Conservation (phyloP, 2,797 vertebrate genomes). For the Dryobates pubescens region DNA sequence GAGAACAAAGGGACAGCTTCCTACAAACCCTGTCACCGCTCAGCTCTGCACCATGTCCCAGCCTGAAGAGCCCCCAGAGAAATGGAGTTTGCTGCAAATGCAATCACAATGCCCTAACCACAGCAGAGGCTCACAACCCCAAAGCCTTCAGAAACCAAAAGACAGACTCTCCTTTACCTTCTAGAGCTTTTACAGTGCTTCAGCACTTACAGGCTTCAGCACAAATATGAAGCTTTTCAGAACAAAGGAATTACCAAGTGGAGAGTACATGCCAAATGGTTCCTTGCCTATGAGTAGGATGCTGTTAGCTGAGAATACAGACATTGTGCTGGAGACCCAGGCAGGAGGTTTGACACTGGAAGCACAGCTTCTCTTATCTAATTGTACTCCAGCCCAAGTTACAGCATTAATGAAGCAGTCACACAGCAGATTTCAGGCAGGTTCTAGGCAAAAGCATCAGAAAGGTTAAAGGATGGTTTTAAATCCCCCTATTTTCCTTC, state of each 20-base stretch:
- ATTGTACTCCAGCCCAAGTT: background rate
- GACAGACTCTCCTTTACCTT: background rate
- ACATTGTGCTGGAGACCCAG: background rate
- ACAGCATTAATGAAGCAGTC: background rate
- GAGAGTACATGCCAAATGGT: background rate
- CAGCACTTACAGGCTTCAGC: background rate
- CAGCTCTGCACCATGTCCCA: background rate
- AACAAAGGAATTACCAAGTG: background rate
- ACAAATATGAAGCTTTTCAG: background rate
- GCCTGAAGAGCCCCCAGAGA: background rate
- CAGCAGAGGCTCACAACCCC: background rate
- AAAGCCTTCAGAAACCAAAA: background rate
- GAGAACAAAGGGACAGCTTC: background rate
- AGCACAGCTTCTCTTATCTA: background rate
- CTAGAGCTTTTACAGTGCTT: background rate
- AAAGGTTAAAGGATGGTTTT: background rate
- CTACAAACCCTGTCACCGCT: background rate
- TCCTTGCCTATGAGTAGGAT: background rate
- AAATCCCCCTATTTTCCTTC: background rate
- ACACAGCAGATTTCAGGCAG: slow-evolving; percentile 13
- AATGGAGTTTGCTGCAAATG: background rate
- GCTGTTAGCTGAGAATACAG: fast-evolving
- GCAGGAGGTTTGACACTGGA: background rate
- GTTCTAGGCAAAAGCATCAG: background rate
- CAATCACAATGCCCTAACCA: background rate